Percentiles rank a stretch among this genome's conserved stretches.
phyloP scores from a whole-genome alignment of 2,888 invertebrate genomes.

The Micropterix aruncella region DNA sequence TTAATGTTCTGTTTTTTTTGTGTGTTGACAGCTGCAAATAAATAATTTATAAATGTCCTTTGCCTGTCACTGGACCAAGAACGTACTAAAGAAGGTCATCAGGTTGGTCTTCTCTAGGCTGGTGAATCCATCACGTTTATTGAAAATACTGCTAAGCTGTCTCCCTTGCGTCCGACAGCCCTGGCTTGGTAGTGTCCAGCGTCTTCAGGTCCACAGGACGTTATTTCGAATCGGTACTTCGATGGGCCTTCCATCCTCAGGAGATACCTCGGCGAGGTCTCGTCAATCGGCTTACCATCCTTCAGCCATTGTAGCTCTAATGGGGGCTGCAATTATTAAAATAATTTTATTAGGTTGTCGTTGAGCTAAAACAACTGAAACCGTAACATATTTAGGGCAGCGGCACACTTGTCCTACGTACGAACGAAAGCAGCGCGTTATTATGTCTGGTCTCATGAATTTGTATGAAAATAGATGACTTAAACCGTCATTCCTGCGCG shows the following conservation, averaged over 20 bases:
- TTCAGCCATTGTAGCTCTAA: constrained; percentile 56
- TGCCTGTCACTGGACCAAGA: too few species aligned
- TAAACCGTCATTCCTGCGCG: too few species aligned
- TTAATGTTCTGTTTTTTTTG: too few species aligned
- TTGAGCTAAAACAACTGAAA: not conserved
- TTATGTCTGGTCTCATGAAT: too few species aligned
- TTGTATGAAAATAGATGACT: too few species aligned
- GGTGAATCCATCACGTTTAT: constrained; percentile 40
- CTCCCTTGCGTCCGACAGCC: constrained; percentile 60
- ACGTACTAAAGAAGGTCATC: too few species aligned
- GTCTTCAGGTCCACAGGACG: constrained; percentile 51
- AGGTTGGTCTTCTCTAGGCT: not conserved
- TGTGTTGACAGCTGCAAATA: too few species aligned
- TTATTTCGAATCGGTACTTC: constrained; percentile 52
- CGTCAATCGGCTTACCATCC: constrained; percentile 65
- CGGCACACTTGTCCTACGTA: too few species aligned
- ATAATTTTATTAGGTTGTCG: too few species aligned
- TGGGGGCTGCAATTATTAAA: constrained; percentile 17
- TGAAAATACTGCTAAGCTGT: constrained; percentile 59
- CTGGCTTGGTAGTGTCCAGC: constrained; percentile 67
- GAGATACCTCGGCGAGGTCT: constrained; percentile 46
- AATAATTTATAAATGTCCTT: too few species aligned
- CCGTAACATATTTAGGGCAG: constrained; percentile 15
- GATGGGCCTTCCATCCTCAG: constrained; percentile 56
- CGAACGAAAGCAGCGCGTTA: too few species aligned